A percentile compares a stretch with the other conserved stretches of the same genome.
Evolutionary conservation across 2,797 vertebrate genomes (phyloP).

Genomic region (Aotus griseimembra): DNA sequence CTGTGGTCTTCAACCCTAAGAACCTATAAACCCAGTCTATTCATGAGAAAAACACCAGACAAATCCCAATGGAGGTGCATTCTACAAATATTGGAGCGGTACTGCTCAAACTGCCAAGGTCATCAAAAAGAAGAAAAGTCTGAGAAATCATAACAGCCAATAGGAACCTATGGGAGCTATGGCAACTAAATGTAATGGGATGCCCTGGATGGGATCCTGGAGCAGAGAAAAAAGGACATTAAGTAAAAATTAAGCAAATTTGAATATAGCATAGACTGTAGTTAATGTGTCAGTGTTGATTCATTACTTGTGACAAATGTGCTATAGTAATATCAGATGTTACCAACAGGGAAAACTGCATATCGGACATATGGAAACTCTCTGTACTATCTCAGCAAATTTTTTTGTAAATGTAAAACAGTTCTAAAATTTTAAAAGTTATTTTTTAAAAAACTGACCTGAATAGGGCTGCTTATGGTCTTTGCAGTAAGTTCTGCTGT

Average conservation of each 20-base stretch:
- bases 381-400: neutral
- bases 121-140: neutral
- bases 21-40: neutral
- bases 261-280: neutral
- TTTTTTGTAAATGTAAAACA: neutral
- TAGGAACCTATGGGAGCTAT: neutral
- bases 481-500: constrained; percentile 31
- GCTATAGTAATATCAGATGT: neutral
- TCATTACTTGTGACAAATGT: neutral
- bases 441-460: neutral
- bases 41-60: neutral
- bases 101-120: neutral
- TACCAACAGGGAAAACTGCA: neutral
- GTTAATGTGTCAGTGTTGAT: neutral
- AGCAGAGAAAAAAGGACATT: neutral
- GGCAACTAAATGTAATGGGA: neutral
- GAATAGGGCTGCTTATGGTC: neutral
- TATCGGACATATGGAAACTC: neutral
- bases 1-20: neutral
- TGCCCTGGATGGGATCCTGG: neutral
- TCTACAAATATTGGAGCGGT: neutral
- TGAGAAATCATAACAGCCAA: neutral
- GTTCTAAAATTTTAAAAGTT: neutral
- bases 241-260: neutral
- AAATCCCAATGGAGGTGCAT: neutral